Evolutionary conservation across 2,888 invertebrate species (phyloP).

Genomic region (Pristionchus entomophagus): DNA sequence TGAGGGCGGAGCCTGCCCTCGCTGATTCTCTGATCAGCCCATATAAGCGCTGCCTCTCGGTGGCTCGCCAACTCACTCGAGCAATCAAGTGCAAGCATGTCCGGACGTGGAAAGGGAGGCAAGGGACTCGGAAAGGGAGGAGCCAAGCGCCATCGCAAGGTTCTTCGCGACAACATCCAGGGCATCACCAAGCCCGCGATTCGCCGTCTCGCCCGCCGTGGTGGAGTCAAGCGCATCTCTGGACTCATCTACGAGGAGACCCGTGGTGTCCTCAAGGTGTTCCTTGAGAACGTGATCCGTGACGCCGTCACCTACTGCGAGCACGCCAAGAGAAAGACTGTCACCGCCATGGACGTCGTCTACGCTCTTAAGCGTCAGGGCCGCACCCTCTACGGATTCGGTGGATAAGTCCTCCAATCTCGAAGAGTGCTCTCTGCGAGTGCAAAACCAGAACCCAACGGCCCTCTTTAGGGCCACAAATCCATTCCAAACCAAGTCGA

Average conservation of each 20-base stretch:
- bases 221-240: conserved; percentile 77
- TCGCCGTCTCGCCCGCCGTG: conserved; percentile 78
- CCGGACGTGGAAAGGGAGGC: conserved; percentile 87
- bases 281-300: conserved; percentile 79
- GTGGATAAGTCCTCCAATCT: conserved; percentile 65
- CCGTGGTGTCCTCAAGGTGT: conserved; percentile 63
- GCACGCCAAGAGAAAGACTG: conserved; percentile 89
- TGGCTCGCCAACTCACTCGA: no score
- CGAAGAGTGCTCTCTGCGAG: conserved; percentile 4
- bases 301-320: conserved; percentile 89
- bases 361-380: conserved; percentile 89
- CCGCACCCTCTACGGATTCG: conserved; percentile 84
- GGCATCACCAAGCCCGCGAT: conserved; percentile 74
- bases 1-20: no score
- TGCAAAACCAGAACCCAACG: conserved; percentile 57
- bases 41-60: no score
- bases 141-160: conserved; percentile 84
- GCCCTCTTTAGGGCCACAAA: conserved; percentile 69
- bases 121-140: conserved; percentile 87
- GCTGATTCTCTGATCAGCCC: no score
- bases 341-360: conserved; percentile 89
- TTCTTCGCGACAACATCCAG: conserved; percentile 67
- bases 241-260: conserved; percentile 71
- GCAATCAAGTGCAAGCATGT: no score
- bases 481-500: neutral